Evolutionary conservation across 2,113 vertebrate species (phyloP).

Genomic region (Tinamus guttatus): DNA sequence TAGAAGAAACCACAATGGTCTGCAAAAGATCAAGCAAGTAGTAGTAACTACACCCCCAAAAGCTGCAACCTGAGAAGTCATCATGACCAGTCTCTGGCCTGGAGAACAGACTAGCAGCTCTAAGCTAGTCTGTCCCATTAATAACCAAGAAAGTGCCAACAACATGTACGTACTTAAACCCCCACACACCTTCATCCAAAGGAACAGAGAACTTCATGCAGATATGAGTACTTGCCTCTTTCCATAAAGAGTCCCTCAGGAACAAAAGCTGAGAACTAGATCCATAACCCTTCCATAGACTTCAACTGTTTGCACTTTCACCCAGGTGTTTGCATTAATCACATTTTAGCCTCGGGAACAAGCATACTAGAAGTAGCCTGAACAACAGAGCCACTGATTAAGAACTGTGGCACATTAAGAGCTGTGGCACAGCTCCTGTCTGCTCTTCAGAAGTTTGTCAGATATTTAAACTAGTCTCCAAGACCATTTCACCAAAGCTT

Average conservation of each 20-base stretch:
- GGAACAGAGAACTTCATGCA: not conserved
- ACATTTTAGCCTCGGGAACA: not conserved
- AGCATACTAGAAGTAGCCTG: not conserved
- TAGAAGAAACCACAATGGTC: rapidly evolving
- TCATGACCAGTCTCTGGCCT: not conserved
- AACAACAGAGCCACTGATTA: not conserved
- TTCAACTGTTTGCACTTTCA: not conserved
- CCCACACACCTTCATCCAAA: rapidly evolving
- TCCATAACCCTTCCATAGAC: not conserved
- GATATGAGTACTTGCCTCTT: not conserved
- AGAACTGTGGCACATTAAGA: not conserved
- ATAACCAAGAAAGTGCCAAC: not conserved
- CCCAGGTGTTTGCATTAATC: not conserved
- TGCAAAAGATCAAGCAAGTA: not conserved
- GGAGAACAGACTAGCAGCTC: not conserved
- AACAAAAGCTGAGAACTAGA: not conserved
- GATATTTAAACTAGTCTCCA: not conserved
- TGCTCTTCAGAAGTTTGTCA: not conserved
- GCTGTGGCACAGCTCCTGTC: not conserved
- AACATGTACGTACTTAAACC: not conserved
- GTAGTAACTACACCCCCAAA: not conserved
- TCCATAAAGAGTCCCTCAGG: not conserved
- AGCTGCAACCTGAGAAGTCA: not conserved
- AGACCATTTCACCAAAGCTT: not conserved
- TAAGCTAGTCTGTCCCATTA: not conserved